phyloP scores from a whole-genome alignment of 2,113 vertebrate genomes.

The Actinemys pallida region DNA sequence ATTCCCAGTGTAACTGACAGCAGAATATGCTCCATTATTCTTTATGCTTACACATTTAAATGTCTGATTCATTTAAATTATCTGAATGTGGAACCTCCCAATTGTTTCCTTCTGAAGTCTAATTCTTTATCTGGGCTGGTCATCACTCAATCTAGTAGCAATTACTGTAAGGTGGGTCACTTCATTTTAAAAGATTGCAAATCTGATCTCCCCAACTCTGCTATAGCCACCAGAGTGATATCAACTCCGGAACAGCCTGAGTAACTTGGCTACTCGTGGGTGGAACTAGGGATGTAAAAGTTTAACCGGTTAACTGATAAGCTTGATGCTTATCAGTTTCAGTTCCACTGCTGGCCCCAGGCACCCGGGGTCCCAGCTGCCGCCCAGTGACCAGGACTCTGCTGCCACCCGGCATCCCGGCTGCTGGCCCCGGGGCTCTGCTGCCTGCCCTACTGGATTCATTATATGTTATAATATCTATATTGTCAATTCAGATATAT shows the following conservation, averaged over 20 bases:
- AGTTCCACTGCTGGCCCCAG: too few species aligned
- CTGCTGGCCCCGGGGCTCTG: too few species aligned
- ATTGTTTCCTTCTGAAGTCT: not conserved
- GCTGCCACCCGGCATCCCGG: too few species aligned
- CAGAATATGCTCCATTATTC: not conserved
- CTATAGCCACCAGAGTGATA: not conserved
- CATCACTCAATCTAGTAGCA: not conserved
- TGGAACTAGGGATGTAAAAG: too few species aligned
- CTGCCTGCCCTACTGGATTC: not conserved
- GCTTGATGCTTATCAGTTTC: too few species aligned
- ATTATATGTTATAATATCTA: not conserved
- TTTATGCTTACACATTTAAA: not conserved
- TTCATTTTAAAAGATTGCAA: not conserved
- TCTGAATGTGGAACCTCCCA: not conserved
- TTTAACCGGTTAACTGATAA: too few species aligned
- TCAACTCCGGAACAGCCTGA: not conserved
- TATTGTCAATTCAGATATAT: not conserved
- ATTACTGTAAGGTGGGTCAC: not conserved
- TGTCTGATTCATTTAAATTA: not conserved
- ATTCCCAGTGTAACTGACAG: not conserved
- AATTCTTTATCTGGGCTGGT: not conserved
- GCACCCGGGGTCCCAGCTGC: too few species aligned
- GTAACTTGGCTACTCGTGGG: not conserved
- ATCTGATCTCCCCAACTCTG: not conserved
- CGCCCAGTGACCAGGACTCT: too few species aligned